phyloP scores from a whole-genome alignment of 2,113 vertebrate species.

The Varanus komodoensis region DNA sequence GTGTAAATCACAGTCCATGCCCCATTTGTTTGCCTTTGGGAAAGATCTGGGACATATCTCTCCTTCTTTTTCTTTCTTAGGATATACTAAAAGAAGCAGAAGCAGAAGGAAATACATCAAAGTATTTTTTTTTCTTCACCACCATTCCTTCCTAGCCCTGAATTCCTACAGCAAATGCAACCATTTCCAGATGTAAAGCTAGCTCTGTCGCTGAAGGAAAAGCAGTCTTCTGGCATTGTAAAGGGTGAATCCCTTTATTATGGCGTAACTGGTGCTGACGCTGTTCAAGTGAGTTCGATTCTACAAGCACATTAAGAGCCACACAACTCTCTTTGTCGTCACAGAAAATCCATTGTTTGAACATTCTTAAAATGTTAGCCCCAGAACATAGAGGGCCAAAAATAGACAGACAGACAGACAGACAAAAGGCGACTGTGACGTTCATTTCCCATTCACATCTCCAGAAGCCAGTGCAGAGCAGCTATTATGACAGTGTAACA shows the following conservation, averaged over 20 bases:
- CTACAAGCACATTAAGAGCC: background rate
- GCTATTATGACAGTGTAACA: background rate
- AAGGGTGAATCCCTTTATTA: background rate
- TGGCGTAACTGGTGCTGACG: background rate
- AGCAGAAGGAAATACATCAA: no score
- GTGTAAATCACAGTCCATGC: background rate
- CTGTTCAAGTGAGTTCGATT: background rate
- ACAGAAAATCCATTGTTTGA: background rate
- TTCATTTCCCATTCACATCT: background rate
- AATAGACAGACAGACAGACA: background rate
- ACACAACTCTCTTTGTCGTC: background rate
- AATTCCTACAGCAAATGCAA: background rate
- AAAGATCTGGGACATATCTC: background rate
- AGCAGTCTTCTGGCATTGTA: no score
- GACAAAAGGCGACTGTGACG: background rate
- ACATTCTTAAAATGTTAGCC: background rate
- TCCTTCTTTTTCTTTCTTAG: background rate
- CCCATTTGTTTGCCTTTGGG: background rate
- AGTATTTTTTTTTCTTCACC: no score
- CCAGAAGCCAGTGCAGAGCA: background rate
- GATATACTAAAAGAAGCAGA: no score
- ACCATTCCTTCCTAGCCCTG: no score
- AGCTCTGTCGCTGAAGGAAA: no score
- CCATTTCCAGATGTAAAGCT: background rate
- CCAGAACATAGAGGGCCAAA: background rate